phyloP scores from a whole-genome alignment of 2,113 vertebrate species.

The Varanus salvator region DNA sequence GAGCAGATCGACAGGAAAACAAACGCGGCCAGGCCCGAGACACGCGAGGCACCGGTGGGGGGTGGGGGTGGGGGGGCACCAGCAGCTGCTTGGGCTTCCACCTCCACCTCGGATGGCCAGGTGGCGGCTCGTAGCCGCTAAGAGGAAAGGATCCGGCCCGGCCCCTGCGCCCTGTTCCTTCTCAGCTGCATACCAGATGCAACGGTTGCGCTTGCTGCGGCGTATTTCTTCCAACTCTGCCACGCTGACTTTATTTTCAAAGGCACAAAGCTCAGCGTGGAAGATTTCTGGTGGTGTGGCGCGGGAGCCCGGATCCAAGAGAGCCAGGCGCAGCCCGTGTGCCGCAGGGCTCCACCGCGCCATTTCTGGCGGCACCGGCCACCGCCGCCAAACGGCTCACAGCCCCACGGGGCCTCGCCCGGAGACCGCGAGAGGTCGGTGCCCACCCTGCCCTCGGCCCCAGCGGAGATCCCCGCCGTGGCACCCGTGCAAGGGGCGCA shows the following conservation, averaged over 20 bases:
- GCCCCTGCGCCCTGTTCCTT: constrained; percentile 51
- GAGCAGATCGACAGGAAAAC: constrained; percentile 82
- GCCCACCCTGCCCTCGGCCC: too few relatives aligned
- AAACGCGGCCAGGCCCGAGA: constrained; percentile 70
- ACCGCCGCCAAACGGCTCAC: too few relatives aligned
- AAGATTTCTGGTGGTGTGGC: not conserved
- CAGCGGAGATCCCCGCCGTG: too few relatives aligned
- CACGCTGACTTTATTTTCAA: not conserved
- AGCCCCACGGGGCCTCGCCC: too few relatives aligned
- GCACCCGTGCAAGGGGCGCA: too few relatives aligned
- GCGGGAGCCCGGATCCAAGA: not conserved
- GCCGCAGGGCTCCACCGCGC: too few relatives aligned
- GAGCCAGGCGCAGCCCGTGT: too few relatives aligned
- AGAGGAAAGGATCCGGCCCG: constrained; percentile 65
- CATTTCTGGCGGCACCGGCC: too few relatives aligned
- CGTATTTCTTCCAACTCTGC: constrained; percentile 28
- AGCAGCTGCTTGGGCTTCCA: constrained; percentile 57
- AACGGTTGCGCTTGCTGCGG: constrained; percentile 47
- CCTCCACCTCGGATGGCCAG: constrained; percentile 54
- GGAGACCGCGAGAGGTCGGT: too few relatives aligned
- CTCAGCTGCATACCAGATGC: constrained; percentile 82
- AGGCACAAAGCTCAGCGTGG: too few relatives aligned
- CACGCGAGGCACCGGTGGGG: not conserved
- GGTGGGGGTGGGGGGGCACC: constrained; percentile 1
- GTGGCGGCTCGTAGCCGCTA: constrained; percentile 61